A percentile compares a stretch with the other conserved stretches of the same genome.
Conservation (phyloP, 2,113 vertebrate genomes). For the Mola mola region DNA sequence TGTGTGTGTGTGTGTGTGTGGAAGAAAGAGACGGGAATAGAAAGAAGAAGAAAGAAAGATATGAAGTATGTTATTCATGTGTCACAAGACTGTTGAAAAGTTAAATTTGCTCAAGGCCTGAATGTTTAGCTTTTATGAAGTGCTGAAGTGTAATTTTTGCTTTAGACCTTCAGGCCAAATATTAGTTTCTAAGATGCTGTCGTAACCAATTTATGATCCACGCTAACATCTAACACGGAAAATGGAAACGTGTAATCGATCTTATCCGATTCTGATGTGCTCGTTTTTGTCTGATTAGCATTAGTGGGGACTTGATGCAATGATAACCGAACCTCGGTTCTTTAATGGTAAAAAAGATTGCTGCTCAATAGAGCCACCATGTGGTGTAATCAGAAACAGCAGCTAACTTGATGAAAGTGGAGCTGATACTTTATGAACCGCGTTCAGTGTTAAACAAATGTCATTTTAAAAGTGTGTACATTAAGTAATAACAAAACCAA, state of each 20-base stretch:
- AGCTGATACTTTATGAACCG: conserved; percentile 18
- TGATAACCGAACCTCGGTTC: conserved; percentile 55
- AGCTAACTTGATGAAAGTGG: conserved; percentile 34
- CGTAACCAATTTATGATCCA: conserved; percentile 56
- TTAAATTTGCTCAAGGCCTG: conserved; percentile 20
- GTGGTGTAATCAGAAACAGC: conserved; percentile 65
- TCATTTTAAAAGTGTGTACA: conserved; percentile 26
- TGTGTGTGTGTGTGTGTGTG: too few species aligned
- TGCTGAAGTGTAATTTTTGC: conserved; percentile 43
- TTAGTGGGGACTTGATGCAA: conserved; percentile 63
- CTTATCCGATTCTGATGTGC: conserved; percentile 48
- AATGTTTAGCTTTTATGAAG: conserved; percentile 37
- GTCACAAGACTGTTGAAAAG: conserved; percentile 25
- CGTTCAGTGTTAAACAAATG: conserved; percentile 46
- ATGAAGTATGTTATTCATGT: neutral
- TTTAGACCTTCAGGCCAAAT: conserved; percentile 39
- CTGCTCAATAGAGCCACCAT: conserved; percentile 72
- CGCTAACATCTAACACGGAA: conserved; percentile 30
- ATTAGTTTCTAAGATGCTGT: conserved; percentile 30
- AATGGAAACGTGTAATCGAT: conserved; percentile 56
- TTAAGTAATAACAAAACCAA: conserved; percentile 18
- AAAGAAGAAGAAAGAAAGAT: neutral
- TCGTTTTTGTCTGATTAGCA: conserved; percentile 62
- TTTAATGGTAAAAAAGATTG: conserved; percentile 56
- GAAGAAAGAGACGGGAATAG: neutral